Evolutionary conservation across 2,888 invertebrate species (phyloP).

Genomic region (Adela reaumurella): DNA sequence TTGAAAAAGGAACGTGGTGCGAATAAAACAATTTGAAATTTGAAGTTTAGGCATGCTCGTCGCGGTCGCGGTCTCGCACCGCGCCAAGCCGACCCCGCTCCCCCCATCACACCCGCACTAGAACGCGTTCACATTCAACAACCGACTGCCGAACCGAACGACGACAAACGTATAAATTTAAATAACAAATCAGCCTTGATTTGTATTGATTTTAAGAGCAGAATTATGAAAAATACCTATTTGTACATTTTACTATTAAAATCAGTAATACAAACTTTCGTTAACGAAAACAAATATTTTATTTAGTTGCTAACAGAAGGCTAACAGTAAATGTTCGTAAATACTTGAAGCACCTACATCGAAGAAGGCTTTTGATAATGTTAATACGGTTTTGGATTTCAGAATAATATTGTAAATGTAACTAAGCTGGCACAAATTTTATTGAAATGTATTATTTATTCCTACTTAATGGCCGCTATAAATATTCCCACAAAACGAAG

Average conservation of each 20-base stretch:
- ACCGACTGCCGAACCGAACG: conserved; percentile 40
- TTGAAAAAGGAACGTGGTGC: conserved; percentile 47
- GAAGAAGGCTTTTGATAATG: too few species aligned
- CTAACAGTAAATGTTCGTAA: too few species aligned
- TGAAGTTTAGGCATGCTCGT: conserved; percentile 9
- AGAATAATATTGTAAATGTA: too few species aligned
- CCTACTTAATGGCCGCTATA: too few species aligned
- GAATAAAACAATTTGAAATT: conserved; percentile 42
- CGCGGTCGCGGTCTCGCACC: conserved; percentile 9
- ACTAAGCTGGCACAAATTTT: too few species aligned
- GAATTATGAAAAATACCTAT: conserved; percentile 17
- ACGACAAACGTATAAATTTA: conserved; percentile 47
- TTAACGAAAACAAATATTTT: too few species aligned
- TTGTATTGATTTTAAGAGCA: conserved; percentile 33
- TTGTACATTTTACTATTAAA: neutral
- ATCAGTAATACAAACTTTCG: too few species aligned
- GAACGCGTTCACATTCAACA: conserved; percentile 32
- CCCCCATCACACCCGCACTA: conserved; percentile 14
- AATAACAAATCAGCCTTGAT: conserved; percentile 46
- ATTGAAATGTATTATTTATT: too few species aligned
- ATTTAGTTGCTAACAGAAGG: too few species aligned
- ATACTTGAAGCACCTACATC: too few species aligned
- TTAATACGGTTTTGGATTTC: too few species aligned
- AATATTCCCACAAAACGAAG: too few species aligned
- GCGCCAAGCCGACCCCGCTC: conserved; percentile 24